Conservation (phyloP, 2,113 vertebrate genomes). For the Ceratotherium simum region DNA sequence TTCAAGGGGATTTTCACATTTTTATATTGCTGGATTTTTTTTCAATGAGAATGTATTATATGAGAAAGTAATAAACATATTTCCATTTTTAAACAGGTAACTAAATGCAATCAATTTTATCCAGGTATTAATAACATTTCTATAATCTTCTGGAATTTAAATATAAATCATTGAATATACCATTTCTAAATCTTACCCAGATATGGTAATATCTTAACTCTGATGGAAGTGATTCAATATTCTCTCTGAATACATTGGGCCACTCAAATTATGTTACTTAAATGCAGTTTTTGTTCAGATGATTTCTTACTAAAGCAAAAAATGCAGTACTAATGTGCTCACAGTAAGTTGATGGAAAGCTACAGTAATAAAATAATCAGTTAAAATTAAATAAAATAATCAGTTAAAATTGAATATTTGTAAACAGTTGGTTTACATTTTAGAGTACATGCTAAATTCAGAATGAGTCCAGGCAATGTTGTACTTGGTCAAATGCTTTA, state of each 20-base stretch:
- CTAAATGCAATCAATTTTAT: neutral
- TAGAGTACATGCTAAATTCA: constrained; percentile 76
- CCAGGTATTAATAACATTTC: constrained; percentile 5
- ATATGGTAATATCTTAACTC: neutral
- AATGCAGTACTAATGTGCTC: neutral
- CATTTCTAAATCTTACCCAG: constrained; percentile 48
- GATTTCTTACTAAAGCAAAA: constrained; percentile 47
- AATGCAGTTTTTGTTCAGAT: constrained; percentile 7
- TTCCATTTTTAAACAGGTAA: constrained; percentile 19
- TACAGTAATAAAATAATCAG: neutral
- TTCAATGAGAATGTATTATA: neutral
- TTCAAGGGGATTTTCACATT: neutral
- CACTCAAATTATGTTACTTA: neutral
- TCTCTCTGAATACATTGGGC: neutral
- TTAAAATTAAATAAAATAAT: neutral
- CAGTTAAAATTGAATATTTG: neutral
- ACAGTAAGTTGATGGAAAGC: neutral
- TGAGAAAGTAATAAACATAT: neutral
- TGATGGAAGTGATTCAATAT: constrained; percentile 1
- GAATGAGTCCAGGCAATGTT: constrained; percentile 78
- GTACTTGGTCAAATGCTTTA: constrained; percentile 21
- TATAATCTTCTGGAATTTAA: constrained; percentile 34
- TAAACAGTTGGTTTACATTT: neutral
- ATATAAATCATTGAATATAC: neutral
- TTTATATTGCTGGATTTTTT: neutral